Percentiles rank a stretch among this genome's conserved stretches.
These are phyloP conservation scores for Tortrix viridana DNA, from an alignment of 2,888 invertebrate genomes.

Conservation along the genomic window DNA sequence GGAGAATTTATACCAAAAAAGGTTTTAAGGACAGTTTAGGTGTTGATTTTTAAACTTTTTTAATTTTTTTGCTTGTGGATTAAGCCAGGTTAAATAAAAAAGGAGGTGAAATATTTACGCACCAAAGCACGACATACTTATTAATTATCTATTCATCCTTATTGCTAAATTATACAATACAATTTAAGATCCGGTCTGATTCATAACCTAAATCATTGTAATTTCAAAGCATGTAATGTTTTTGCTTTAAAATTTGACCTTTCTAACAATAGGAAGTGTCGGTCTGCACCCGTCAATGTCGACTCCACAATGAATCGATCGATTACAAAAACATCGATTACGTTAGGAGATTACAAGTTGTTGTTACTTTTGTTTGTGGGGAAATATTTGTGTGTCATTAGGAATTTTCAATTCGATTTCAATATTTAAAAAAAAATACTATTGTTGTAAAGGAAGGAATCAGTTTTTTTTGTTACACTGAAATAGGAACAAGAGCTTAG, in stretches of 20 bases:
- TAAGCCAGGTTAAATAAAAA: too few species aligned
- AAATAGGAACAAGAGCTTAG: too few species aligned
- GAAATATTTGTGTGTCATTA: neutral
- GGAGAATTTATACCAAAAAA: neutral
- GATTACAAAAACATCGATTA: constrained; percentile 9
- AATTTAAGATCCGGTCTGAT: constrained; percentile 10
- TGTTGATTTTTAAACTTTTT: too few species aligned
- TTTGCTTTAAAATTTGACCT: constrained; percentile 9
- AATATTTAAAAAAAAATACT: too few species aligned
- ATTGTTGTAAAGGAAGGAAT: too few species aligned
- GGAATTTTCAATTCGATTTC: neutral
- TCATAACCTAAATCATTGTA: neutral
- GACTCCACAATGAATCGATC: constrained; percentile 7
- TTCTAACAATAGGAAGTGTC: constrained; percentile 18
- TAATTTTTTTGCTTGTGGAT: too few species aligned
- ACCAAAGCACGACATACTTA: too few species aligned
- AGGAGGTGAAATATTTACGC: too few species aligned
- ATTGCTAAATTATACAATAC: too few species aligned
- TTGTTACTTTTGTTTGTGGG: neutral
- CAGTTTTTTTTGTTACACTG: too few species aligned
- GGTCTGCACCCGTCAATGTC: constrained; percentile 5
- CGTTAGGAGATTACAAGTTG: neutral
- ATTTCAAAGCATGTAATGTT: constrained; percentile 8
- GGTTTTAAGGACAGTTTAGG: too few species aligned
- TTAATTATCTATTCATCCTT: too few species aligned